Conservation (phyloP, 2,888 invertebrate species). For the Tenthredo mesomela region DNA sequence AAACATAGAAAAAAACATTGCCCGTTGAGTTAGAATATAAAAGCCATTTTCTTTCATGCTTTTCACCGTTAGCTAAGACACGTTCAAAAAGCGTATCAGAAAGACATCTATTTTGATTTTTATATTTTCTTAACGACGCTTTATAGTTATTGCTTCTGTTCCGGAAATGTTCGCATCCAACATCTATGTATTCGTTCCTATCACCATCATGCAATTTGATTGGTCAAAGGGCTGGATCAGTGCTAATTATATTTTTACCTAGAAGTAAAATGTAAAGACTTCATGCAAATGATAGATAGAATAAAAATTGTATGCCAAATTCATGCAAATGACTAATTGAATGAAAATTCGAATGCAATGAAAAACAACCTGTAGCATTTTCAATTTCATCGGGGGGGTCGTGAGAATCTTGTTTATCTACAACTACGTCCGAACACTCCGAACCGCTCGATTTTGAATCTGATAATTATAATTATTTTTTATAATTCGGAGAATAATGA, state of each 20-base stretch:
- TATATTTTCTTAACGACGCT: constrained; percentile 12
- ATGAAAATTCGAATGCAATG: no score
- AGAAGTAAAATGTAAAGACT: no score
- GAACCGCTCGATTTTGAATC: no score
- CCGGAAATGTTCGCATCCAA: not conserved
- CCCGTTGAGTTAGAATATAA: constrained; percentile 36
- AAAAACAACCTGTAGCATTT: no score
- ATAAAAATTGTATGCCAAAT: no score
- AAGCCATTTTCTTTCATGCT: constrained; percentile 50
- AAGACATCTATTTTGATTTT: constrained; percentile 48
- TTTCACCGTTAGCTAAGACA: constrained; percentile 52
- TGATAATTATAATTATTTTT: no score
- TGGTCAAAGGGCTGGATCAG: not conserved
- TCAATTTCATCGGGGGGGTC: no score
- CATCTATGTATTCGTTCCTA: not conserved
- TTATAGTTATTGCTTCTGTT: not conserved
- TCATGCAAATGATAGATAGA: no score
- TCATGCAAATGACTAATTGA: no score
- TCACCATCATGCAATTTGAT: not conserved
- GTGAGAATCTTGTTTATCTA: no score
- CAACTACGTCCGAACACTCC: no score
- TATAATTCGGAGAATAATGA: no score
- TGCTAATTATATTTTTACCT: not conserved
- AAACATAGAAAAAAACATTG: constrained; percentile 51
- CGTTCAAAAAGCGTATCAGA: constrained; percentile 33